Conservation (phyloP, 2,888 invertebrate genomes). For the Hecatera dysodea region DNA sequence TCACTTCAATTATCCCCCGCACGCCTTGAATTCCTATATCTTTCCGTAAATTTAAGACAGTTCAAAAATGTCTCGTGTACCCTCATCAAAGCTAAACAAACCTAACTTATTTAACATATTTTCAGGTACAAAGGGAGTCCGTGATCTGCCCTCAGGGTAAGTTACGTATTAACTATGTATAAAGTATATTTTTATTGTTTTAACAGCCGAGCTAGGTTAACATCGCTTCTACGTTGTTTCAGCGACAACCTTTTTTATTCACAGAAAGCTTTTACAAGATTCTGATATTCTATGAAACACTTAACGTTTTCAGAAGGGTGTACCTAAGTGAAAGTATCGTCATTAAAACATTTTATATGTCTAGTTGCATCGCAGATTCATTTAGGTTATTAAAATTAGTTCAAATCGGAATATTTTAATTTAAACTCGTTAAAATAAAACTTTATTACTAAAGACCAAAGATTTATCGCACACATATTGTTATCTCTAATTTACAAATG, state of each 20-base stretch:
- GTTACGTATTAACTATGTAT: conserved; percentile 49
- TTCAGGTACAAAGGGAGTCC: conserved; percentile 65
- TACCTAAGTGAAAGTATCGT: conserved; percentile 13
- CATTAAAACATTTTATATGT: conserved; percentile 9
- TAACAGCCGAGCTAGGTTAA: conserved; percentile 33
- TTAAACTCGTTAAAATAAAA: not conserved
- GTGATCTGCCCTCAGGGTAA: conserved; percentile 64
- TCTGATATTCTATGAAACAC: conserved; percentile 26
- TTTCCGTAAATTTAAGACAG: conserved; percentile 46
- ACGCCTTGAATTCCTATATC: conserved; percentile 34
- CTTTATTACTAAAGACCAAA: not conserved
- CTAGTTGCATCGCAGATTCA: conserved; percentile 6
- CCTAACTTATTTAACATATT: conserved; percentile 66
- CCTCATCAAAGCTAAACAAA: conserved; percentile 58
- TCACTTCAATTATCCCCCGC: conserved; percentile 39
- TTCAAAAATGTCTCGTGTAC: conserved; percentile 51
- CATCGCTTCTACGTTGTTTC: conserved; percentile 29
- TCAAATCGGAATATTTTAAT: not conserved
- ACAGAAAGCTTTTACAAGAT: conserved; percentile 34
- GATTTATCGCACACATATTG: conserved; percentile 1
- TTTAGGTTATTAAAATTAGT: not conserved
- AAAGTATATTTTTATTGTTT: conserved; percentile 58
- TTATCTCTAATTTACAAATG: conserved; percentile 24
- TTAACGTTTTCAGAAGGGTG: conserved; percentile 22
- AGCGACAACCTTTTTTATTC: conserved; percentile 36